Percentiles rank a stretch among this genome's conserved stretches.
Evolutionary conservation across 2,797 vertebrate species (phyloP).

Genomic region (Toxotes lorentzi): DNA sequence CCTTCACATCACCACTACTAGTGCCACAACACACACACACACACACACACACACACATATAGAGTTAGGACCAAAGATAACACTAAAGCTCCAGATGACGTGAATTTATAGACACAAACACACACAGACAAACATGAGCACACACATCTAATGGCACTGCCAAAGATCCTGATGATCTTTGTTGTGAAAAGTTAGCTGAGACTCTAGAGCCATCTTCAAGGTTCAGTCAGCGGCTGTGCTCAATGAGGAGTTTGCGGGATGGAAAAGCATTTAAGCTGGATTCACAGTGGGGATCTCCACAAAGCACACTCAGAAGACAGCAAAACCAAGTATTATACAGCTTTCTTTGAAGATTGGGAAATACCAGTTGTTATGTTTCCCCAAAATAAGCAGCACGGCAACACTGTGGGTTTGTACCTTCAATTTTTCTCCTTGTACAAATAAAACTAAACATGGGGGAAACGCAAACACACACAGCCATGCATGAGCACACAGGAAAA

Average conservation of each 20-base stretch:
- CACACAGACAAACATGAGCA: slow-evolving; percentile 30
- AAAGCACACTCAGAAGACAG: slow-evolving; percentile 75
- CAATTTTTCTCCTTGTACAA: slow-evolving; percentile 81
- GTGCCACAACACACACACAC: slow-evolving; percentile 15
- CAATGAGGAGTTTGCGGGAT: slow-evolving; percentile 77
- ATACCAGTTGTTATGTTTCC: slow-evolving; percentile 83
- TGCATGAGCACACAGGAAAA: slow-evolving; percentile 62
- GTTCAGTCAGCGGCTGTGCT: slow-evolving; percentile 68
- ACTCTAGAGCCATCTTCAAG: slow-evolving; percentile 77
- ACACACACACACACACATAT: slow-evolving; percentile 7
- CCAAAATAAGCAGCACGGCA: slow-evolving; percentile 76
- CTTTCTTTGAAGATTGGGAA: slow-evolving; percentile 84
- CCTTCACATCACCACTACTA: slow-evolving; percentile 18
- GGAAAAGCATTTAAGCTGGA: slow-evolving; percentile 82
- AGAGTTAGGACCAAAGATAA: slow-evolving; percentile 10
- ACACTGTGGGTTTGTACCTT: slow-evolving; percentile 78
- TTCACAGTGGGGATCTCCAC: slow-evolving; percentile 81
- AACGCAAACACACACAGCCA: slow-evolving; percentile 67
- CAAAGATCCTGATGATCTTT: slow-evolving; percentile 74
- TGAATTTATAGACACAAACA: slow-evolving; percentile 26
- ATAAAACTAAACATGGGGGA: slow-evolving; percentile 79
- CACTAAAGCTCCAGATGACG: slow-evolving; percentile 45
- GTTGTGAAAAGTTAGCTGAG: slow-evolving; percentile 74
- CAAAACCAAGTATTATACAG: slow-evolving; percentile 76
- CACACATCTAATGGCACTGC: slow-evolving; percentile 53